Evolutionary conservation across 2,113 vertebrate species (phyloP).

Genomic region (Cacatua alba): DNA sequence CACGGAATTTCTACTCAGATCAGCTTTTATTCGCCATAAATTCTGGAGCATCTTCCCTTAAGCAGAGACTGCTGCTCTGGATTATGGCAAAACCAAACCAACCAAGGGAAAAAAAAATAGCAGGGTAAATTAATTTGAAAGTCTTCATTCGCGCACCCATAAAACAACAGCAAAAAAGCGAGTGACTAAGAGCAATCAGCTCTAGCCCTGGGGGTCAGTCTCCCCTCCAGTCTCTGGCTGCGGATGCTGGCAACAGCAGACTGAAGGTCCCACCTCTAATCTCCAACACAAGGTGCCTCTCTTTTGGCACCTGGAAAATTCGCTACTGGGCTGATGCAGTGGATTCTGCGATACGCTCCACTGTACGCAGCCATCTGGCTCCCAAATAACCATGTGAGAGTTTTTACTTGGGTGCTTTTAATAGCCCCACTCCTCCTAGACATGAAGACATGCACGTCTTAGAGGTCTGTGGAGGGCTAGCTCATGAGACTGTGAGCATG

Average conservation of each 20-base stretch:
- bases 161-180: background rate
- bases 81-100: background rate
- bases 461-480: background rate
- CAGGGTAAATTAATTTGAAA: background rate
- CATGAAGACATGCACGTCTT: rapidly evolving
- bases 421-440: background rate
- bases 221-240: background rate
- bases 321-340: background rate
- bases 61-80: background rate
- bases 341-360: background rate
- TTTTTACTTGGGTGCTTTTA: background rate
- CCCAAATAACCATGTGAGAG: background rate
- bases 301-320: background rate
- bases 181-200: background rate
- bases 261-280: background rate
- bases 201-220: background rate
- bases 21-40: background rate
- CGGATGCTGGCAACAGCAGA: background rate
- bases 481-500: background rate
- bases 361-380: background rate
- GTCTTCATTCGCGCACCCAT: background rate
- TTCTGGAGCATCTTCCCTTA: background rate
- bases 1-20: background rate
- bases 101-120: background rate
- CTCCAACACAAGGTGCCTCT: background rate